phyloP scores from a whole-genome alignment of 2,113 vertebrate species.

The Oncorhynchus mykiss region DNA sequence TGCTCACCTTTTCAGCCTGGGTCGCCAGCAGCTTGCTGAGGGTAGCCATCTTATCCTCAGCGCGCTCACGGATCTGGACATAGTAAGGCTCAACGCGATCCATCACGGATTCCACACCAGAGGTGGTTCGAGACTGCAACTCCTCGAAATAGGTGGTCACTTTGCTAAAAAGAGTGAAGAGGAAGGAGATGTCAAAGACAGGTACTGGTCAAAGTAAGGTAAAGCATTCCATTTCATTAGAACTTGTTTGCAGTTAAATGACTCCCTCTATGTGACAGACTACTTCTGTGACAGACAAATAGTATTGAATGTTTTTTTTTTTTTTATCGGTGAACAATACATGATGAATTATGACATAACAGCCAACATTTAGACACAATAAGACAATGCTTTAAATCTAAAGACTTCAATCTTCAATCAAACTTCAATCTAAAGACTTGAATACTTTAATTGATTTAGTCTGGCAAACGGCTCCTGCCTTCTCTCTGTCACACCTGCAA shows the following conservation, averaged over 20 bases:
- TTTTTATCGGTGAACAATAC: no score
- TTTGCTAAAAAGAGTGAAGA: conserved; percentile 9
- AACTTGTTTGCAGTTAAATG: neutral
- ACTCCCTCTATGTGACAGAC: no score
- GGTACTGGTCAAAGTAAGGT: neutral
- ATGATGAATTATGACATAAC: neutral
- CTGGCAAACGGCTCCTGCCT: neutral
- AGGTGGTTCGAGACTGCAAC: conserved; percentile 2
- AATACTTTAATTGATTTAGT: no score
- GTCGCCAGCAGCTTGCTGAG: conserved; percentile 38
- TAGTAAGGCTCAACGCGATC: conserved; percentile 35
- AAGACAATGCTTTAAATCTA: no score
- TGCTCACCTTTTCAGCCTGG: conserved; percentile 20
- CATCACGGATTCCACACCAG: conserved; percentile 8
- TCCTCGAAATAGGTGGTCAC: conserved; percentile 21
- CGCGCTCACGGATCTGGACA: conserved; percentile 18
- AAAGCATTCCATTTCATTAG: no score
- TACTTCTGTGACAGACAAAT: no score
- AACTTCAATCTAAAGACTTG: no score
- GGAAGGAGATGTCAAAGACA: neutral
- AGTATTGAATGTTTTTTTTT: no score
- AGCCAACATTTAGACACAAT: no score
- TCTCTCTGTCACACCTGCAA: conserved; percentile 1
- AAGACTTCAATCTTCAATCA: no score
- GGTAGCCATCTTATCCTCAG: conserved; percentile 17